Evolutionary conservation across 2,797 vertebrate species (phyloP).

Genomic region (Urocyon cinereoargenteus): DNA sequence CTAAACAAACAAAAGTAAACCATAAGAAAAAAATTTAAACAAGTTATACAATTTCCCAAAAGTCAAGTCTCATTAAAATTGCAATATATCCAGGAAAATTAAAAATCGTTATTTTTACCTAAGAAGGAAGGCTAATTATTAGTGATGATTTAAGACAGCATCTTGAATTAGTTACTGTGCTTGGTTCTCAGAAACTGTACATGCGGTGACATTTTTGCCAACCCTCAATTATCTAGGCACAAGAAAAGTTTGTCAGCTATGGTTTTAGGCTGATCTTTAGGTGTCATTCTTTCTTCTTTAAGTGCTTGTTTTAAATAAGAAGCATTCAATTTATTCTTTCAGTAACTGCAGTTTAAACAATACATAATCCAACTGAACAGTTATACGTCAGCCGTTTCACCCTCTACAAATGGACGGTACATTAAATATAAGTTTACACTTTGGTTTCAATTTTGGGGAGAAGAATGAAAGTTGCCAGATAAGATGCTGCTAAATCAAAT

Average conservation of each 20-base stretch:
- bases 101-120: slow-evolving; percentile 47
- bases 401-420: background rate
- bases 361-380: background rate
- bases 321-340: slow-evolving; percentile 41
- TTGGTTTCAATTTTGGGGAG: slow-evolving; percentile 17
- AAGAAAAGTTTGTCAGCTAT: background rate
- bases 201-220: background rate
- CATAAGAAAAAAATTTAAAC: slow-evolving; percentile 23
- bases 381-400: background rate
- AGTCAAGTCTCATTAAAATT: slow-evolving; percentile 42
- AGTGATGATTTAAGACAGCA: slow-evolving; percentile 42
- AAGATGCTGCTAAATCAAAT: slow-evolving; percentile 46
- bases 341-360: slow-evolving; percentile 41
- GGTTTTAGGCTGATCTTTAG: slow-evolving; percentile 6
- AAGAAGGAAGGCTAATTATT: slow-evolving; percentile 52
- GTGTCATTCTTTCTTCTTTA: slow-evolving; percentile 41
- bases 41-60: background rate
- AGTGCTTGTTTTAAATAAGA: slow-evolving; percentile 28
- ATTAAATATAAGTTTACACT: slow-evolving; percentile 23
- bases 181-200: slow-evolving; percentile 32
- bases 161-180: slow-evolving; percentile 47
- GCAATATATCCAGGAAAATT: slow-evolving; percentile 49
- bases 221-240: background rate
- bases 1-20: slow-evolving; percentile 21
- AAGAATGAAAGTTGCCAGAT: background rate